These are phyloP conservation scores for Ecdyonurus torrentis DNA, from an alignment of 2,888 invertebrate genomes.

Conservation along the genomic window DNA sequence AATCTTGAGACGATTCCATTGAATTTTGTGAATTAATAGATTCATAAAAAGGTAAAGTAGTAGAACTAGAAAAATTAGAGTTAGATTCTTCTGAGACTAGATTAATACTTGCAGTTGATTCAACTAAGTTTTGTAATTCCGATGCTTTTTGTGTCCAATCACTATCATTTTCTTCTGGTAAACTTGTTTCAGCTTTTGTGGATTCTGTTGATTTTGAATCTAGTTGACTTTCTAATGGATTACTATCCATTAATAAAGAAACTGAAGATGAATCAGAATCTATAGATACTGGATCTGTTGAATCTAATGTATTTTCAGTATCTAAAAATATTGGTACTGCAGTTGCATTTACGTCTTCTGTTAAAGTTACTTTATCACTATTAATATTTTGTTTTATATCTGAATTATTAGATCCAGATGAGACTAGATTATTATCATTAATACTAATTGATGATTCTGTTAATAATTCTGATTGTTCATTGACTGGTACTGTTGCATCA, in stretches of 20 bases:
- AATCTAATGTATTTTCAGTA: background rate
- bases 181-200: background rate
- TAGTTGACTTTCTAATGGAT: background rate
- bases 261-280: background rate
- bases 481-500: background rate
- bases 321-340: background rate
- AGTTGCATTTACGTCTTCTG: background rate
- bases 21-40: background rate
- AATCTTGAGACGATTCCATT: background rate
- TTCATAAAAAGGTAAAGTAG: background rate
- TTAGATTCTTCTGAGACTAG: background rate
- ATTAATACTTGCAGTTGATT: background rate
- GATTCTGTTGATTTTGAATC: background rate
- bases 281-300: background rate
- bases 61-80: background rate
- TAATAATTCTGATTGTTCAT: background rate
- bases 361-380: background rate
- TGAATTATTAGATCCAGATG: background rate
- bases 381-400: background rate
- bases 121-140: background rate
- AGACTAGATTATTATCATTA: background rate
- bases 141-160: background rate
- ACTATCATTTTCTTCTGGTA: background rate
- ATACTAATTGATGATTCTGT: background rate
- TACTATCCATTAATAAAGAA: background rate